phyloP scores from a whole-genome alignment of 2,888 invertebrate species.

The Apamea monoglypha region DNA sequence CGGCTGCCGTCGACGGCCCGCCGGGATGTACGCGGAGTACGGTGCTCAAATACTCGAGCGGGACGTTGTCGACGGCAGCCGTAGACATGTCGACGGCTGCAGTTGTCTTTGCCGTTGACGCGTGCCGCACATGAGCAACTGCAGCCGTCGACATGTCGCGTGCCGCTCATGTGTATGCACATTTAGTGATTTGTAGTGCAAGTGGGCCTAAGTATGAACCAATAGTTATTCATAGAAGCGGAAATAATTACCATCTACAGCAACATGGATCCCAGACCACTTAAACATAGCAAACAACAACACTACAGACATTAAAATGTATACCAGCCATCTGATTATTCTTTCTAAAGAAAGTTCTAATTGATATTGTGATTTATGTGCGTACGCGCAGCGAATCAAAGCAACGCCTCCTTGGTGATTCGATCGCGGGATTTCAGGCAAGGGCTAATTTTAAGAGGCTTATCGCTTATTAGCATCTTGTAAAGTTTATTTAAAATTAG shows the following conservation, averaged over 20 bases:
- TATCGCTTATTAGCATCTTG: conserved; percentile 50
- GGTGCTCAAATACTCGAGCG: too few species aligned
- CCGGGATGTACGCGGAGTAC: too few species aligned
- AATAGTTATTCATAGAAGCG: background rate
- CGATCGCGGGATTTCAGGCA: conserved; percentile 58
- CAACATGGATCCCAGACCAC: background rate
- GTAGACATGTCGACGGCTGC: too few species aligned
- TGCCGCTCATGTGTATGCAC: too few species aligned
- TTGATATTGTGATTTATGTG: conserved; percentile 69
- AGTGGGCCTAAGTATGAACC: background rate
- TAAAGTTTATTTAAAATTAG: conserved; percentile 34
- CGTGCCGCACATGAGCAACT: too few species aligned
- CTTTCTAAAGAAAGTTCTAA: conserved; percentile 62
- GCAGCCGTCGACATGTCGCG: too few species aligned
- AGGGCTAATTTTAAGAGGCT: conserved; percentile 51
- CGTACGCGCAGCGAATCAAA: conserved; percentile 55
- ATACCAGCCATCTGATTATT: conserved; percentile 30
- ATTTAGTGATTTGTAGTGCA: background rate
- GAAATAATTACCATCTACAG: conserved; percentile 12
- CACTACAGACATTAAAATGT: conserved; percentile 19
- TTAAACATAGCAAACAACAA: conserved; percentile 15
- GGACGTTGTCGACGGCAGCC: too few species aligned
- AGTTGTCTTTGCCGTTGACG: too few species aligned
- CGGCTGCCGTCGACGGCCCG: too few species aligned
- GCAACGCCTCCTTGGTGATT: conserved; percentile 68